Evolutionary conservation across 1,140 invertebrate species (phyloP).

Genomic region (Carposina sasakii): DNA sequence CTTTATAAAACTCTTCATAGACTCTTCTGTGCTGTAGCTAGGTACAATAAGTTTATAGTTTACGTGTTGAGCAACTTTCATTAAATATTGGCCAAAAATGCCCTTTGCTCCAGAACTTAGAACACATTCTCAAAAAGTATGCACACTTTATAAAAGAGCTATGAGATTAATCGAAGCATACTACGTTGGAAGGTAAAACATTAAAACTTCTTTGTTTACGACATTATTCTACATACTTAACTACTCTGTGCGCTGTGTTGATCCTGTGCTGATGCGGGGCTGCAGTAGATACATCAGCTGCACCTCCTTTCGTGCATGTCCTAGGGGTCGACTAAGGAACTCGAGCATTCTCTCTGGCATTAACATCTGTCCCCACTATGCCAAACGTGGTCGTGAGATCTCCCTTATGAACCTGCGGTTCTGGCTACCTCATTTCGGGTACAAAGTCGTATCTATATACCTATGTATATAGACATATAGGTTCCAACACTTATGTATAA

Average conservation of each 20-base stretch:
- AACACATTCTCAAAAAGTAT: slow-evolving; percentile 52
- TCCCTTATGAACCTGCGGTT: neutral
- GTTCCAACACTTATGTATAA: neutral
- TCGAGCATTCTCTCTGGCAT: no score
- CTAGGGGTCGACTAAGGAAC: no score
- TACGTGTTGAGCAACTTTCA: no score
- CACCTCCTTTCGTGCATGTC: no score
- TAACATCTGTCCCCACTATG: neutral
- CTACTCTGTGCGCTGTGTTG: no score
- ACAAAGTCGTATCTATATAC: neutral
- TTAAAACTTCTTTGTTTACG: neutral
- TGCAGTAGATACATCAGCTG: no score
- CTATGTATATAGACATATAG: neutral
- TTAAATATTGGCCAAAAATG: no score
- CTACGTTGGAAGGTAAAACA: slow-evolving; percentile 39
- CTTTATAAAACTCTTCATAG: no score
- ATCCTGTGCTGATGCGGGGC: no score
- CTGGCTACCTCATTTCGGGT: neutral
- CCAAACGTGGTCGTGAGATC: neutral
- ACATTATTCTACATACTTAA: neutral
- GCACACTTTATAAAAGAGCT: slow-evolving; percentile 50
- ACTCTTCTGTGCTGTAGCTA: no score
- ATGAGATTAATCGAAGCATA: slow-evolving; percentile 40
- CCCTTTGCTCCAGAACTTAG: slow-evolving; percentile 35
- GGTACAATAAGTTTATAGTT: no score